Evolutionary conservation across 2,113 vertebrate species (phyloP).

Genomic region (Gopherus evgoodei): DNA sequence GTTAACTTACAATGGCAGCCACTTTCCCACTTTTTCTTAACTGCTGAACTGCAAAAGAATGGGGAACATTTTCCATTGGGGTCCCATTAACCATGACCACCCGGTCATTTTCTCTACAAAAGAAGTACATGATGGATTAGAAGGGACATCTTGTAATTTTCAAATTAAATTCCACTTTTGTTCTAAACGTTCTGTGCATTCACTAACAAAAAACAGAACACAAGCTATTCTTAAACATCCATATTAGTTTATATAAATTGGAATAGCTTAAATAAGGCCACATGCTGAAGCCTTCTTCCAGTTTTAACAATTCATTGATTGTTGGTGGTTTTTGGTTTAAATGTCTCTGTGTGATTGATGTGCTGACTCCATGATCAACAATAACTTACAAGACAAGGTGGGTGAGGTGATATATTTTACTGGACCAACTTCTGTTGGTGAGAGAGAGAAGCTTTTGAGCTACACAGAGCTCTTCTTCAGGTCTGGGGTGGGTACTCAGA

Average conservation of each 20-base stretch:
- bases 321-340: neutral
- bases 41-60: slow-evolving; percentile 95
- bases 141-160: neutral
- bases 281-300: neutral
- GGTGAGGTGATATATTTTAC: neutral
- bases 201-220: neutral
- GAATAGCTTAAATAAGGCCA: neutral
- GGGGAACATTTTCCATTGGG: slow-evolving; percentile 91
- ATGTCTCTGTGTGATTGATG: rapidly evolving
- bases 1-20: slow-evolving; percentile 92
- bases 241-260: neutral
- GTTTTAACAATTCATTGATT: neutral
- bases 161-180: neutral
- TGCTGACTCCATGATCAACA: neutral
- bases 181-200: neutral
- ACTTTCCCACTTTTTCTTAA: slow-evolving; percentile 97
- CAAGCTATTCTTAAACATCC: neutral
- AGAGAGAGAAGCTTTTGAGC: neutral
- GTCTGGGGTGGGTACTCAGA: neutral
- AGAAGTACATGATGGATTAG: neutral
- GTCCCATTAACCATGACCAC: slow-evolving; percentile 92
- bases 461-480: neutral
- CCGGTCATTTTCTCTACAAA: slow-evolving; percentile 91
- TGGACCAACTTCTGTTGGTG: neutral
- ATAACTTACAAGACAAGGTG: neutral